Base-by-base conservation (phyloP, 1,140 invertebrate genomes). In the Trichomalopsis sarcophagae region DNA sequence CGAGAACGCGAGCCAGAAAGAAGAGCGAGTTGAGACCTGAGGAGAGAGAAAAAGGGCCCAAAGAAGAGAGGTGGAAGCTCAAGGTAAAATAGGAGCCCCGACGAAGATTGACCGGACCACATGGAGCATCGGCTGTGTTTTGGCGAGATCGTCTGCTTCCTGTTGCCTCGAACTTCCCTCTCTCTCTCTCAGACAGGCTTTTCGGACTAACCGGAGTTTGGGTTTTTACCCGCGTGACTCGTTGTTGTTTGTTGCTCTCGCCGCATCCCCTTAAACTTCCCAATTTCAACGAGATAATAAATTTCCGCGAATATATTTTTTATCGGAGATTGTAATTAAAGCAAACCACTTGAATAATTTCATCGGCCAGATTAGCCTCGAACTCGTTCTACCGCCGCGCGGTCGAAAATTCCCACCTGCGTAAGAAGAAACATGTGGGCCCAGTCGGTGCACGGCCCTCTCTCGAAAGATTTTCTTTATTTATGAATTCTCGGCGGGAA, bases 51-150 rank as follows among this genome's bases (percentile, higher is more conserved):
- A 81, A 81, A 77, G 79, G 79, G 78, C n/a, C 71, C 21, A 36
- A n/a, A 73, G 47, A 76, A 82, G 76, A 44, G 40, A 68, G 11
- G 36, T 77, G 80, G 74, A 69, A 33, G 66, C 75, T 79, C 80
- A 79, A 84, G 83, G 69, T 80, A 73, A 84, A 73, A 84, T 47
- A 75, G 50, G 62, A 85, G 40, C 6, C 6, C 68, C 47, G 66
- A 69, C 55, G 81, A 86, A 78, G 84, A 86, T 86, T 86, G 84
- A 82, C 84, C 81, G 76, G 66, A 82, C 74, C 80, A 82, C 80
- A 86, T 81, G 47, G 79, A 76, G 10, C 62, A 71, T 62, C 62
- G 84, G 50, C 55, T 44, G 68, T 84, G 68, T 84, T 84, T 79
- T 55, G 2, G 50, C 21, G 68, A 62, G 55, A n/a, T 40, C 74